Conservation (phyloP, 2,797 vertebrate genomes). For the Gouania willdenowi region DNA sequence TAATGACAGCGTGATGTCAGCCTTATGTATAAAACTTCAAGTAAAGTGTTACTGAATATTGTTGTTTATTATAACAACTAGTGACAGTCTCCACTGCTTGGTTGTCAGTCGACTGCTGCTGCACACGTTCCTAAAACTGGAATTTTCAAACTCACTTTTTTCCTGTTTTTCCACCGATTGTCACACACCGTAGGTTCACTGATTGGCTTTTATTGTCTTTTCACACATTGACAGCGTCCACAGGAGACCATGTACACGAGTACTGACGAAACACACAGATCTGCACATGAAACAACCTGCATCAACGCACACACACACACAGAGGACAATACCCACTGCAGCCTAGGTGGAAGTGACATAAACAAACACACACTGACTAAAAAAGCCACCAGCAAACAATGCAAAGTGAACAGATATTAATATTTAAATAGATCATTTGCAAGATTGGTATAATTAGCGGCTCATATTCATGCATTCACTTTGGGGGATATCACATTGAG, state of each 20-base stretch:
- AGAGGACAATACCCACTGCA: conserved; percentile 51
- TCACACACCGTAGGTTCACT: conserved; percentile 34
- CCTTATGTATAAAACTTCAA: no score
- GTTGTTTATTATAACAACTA: no score
- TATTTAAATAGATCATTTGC: conserved; percentile 79
- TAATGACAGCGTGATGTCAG: no score
- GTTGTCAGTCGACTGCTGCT: conserved; percentile 14
- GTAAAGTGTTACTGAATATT: no score
- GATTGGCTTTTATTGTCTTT: conserved; percentile 50
- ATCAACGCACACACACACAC: conserved; percentile 23
- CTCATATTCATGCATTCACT: conserved; percentile 80
- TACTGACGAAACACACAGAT: conserved; percentile 33
- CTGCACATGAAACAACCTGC: conserved; percentile 41
- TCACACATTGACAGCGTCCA: conserved; percentile 29
- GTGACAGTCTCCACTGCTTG: not conserved
- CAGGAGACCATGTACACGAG: conserved; percentile 38
- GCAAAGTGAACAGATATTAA: conserved; percentile 75
- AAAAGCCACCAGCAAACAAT: conserved; percentile 68
- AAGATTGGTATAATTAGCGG: conserved; percentile 77
- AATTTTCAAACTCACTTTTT: conserved; percentile 6
- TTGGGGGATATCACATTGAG: conserved; percentile 73
- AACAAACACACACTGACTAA: conserved; percentile 59
- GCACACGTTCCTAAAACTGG: not conserved
- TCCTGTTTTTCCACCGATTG: conserved; percentile 21
- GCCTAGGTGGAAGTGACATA: conserved; percentile 62